Evolutionary conservation across 2,888 invertebrate species (phyloP).

Genomic region (Amiota minor): DNA sequence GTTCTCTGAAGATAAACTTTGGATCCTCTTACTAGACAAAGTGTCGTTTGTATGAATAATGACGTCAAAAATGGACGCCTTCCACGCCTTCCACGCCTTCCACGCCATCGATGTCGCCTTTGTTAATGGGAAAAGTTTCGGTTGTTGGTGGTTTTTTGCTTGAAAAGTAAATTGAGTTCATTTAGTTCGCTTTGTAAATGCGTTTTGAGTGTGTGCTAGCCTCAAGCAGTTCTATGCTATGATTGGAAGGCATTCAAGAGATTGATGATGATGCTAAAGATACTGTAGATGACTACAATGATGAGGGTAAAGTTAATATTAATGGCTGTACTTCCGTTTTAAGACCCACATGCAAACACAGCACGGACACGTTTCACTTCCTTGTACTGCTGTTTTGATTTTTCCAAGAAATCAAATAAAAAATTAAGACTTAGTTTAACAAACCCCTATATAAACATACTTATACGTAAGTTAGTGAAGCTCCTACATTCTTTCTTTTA

Average conservation of each 20-base stretch:
- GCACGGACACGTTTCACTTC: not conserved
- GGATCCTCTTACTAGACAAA: not conserved
- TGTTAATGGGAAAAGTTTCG: too few relatives aligned
- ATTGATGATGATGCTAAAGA: not conserved
- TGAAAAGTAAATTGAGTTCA: conserved; percentile 2
- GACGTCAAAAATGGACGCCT: not conserved
- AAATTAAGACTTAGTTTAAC: too few relatives aligned
- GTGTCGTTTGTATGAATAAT: conserved; percentile 5
- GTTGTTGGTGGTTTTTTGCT: not conserved
- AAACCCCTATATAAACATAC: too few relatives aligned
- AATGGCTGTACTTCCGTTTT: conserved; percentile 10
- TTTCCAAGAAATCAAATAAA: not conserved
- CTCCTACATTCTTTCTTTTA: too few relatives aligned
- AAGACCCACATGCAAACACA: too few relatives aligned
- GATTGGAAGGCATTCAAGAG: not conserved
- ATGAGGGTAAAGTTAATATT: not conserved
- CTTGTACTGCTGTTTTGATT: not conserved
- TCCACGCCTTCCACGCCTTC: not conserved
- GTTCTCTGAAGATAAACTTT: too few relatives aligned
- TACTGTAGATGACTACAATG: not conserved
- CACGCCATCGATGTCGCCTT: not conserved
- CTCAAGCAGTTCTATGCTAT: not conserved
- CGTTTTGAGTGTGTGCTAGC: not conserved
- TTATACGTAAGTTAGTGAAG: too few relatives aligned
- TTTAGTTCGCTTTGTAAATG: conserved; percentile 9